A percentile compares a stretch with the other conserved stretches of the same genome.
Conservation (phyloP, 2,888 invertebrate species). For the Cenopis cana region DNA sequence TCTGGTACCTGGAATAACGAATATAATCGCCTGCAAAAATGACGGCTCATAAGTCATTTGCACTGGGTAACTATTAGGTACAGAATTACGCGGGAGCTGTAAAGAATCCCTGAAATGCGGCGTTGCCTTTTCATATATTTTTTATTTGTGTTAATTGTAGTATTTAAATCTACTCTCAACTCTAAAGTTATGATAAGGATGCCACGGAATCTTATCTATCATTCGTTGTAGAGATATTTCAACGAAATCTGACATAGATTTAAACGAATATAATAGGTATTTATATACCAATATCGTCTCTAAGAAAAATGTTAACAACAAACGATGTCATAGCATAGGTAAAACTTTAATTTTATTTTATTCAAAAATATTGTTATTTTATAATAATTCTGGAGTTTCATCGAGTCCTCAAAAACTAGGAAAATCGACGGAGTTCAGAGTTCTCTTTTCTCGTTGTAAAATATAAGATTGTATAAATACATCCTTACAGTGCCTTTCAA, state of each 20-base stretch:
- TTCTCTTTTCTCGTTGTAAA: too few species aligned
- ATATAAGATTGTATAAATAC: not conserved
- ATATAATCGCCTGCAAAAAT: not conserved
- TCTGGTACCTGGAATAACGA: too few species aligned
- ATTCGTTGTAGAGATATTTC: not conserved
- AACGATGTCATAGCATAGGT: too few species aligned
- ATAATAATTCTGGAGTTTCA: too few species aligned
- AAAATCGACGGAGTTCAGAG: too few species aligned
- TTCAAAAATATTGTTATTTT: too few species aligned
- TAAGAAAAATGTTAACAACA: too few species aligned
- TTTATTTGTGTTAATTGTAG: not conserved
- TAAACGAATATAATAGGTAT: not conserved
- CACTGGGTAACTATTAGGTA: not conserved
- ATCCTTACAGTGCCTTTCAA: conserved; percentile 1
- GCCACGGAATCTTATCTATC: not conserved
- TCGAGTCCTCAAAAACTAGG: too few species aligned
- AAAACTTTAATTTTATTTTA: too few species aligned
- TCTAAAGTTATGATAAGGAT: too few species aligned
- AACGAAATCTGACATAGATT: not conserved
- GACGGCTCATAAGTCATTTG: not conserved
- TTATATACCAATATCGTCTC: too few species aligned
- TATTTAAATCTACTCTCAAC: not conserved
- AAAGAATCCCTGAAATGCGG: conserved; percentile 1
- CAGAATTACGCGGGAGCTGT: not conserved
- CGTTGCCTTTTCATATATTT: not conserved